A percentile compares a stretch with the other conserved stretches of the same genome.
These are phyloP conservation scores for Crocidura indochinensis DNA, from an alignment of 2,797 vertebrate species.

Conservation along the genomic window DNA sequence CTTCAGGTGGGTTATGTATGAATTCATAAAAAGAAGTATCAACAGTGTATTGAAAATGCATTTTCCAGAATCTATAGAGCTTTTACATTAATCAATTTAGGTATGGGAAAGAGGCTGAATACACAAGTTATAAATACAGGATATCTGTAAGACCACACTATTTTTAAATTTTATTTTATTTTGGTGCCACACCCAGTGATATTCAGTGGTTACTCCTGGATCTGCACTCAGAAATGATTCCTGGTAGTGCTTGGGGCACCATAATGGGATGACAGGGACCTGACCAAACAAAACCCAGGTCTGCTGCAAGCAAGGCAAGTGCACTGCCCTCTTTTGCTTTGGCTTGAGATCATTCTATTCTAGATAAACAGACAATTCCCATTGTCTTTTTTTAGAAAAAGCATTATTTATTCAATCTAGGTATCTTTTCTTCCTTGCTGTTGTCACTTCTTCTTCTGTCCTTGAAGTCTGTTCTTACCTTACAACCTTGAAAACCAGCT, in stretches of 20 bases:
- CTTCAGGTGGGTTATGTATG: neutral
- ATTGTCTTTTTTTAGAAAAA: slow-evolving; percentile 26
- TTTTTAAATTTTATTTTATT: too few relatives aligned
- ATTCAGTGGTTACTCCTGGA: too few relatives aligned
- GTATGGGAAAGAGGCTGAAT: neutral
- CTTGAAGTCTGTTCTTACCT: neutral
- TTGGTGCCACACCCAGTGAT: too few relatives aligned
- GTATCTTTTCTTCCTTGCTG: neutral
- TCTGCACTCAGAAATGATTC: too few relatives aligned
- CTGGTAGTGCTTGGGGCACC: too few relatives aligned
- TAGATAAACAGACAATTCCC: neutral
- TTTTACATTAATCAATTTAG: neutral
- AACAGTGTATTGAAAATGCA: neutral
- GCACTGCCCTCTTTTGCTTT: too few relatives aligned
- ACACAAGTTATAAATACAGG: neutral
- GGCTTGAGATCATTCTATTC: neutral
- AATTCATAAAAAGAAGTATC: slow-evolving; percentile 23
- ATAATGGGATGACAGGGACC: too few relatives aligned
- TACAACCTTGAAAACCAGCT: neutral
- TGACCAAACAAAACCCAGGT: too few relatives aligned
- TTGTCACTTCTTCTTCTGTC: neutral
- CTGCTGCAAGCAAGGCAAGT: too few relatives aligned
- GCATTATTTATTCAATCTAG: neutral
- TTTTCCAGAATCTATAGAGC: neutral
- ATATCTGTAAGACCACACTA: neutral